Evolutionary conservation across 2,888 invertebrate genomes (phyloP).

Genomic region (Hyppa rectilinea): DNA sequence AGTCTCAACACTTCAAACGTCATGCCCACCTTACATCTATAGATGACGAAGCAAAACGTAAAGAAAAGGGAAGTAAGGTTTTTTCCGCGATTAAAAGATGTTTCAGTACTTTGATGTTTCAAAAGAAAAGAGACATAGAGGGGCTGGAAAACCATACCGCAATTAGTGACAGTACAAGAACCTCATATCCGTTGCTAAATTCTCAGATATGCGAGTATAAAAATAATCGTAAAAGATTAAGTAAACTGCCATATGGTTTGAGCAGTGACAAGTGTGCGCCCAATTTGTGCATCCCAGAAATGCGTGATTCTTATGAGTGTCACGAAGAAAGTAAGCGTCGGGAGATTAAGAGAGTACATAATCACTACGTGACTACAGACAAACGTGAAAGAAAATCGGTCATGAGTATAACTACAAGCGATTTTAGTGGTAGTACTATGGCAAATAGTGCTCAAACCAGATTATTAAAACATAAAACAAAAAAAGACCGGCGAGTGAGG

Average conservation of each 20-base stretch:
- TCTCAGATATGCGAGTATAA: constrained; percentile 10
- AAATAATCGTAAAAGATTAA: constrained; percentile 22
- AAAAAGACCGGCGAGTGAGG: constrained; percentile 4
- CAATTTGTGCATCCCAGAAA: constrained; percentile 21
- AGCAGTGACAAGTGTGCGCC: constrained; percentile 5
- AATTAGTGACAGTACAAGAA: constrained; percentile 6
- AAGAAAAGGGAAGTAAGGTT: constrained; percentile 30
- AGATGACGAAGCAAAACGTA: constrained; percentile 10
- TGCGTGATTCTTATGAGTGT: constrained; percentile 16
- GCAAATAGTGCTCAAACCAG: constrained; percentile 31
- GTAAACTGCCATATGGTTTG: background rate
- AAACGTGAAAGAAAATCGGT: constrained; percentile 34
- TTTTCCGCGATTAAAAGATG: constrained; percentile 48
- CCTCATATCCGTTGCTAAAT: constrained; percentile 1
- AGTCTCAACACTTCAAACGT: constrained; percentile 1
- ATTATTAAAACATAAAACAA: constrained; percentile 11
- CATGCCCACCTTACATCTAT: background rate
- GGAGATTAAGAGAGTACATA: constrained; percentile 4
- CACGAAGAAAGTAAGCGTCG: constrained; percentile 18
- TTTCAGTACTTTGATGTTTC: constrained; percentile 51
- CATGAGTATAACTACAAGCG: constrained; percentile 19
- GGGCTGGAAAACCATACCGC: constrained; percentile 4
- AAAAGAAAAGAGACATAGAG: constrained; percentile 35
- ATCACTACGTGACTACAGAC: constrained; percentile 8
- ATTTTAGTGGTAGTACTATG: constrained; percentile 10